Base-by-base conservation (phyloP, 2,888 invertebrate species). In the Meliscaeva auricollis region DNA sequence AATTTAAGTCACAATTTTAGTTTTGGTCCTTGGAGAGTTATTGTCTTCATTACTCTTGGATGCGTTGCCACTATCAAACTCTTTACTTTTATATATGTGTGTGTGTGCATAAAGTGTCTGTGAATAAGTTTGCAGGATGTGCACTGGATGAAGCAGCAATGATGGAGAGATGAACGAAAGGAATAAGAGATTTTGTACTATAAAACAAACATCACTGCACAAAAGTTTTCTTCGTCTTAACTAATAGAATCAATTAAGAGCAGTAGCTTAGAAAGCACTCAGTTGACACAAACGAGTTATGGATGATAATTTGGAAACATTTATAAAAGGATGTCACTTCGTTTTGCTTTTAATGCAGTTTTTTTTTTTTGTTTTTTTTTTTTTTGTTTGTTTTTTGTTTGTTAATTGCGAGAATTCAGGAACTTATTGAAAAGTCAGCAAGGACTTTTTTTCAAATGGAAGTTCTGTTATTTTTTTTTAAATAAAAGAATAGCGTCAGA, bases 1-100 rank as follows among this genome's bases (percentile, higher is more conserved):
- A 81, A 85, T 85, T 85, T 81, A 73, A 81, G 85, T 85, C 85
- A 85, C 85, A 81, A 85, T 81, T 85, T 85, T 80, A 85, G 76
- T 85, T 58, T 85, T 77, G 72, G 85, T 81, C 76, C 85, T 62
- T 26, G 22, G 62, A 85, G 85, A 85, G 73, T 85, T 85, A 85
- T 85, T 85, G 81, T 72, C 85, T 85, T 85, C 85, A 85, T 85
- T 85, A 85, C 76, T 85, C 84, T 85, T 80, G 80, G 69, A 85
- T 85, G 84, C 76, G 81, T 81, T 72, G 9, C 9, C 75, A 80
- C 60, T 80, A 75, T 79, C 75, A 72, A 78, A 78, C 78, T 48
- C 30, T 8, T 4, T 38, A 9, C 13, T 11, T 9, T 3, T 38
- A 38, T 9, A 3, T 38, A 9, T 38, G 13, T 9, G 0, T 38